phyloP scores from a whole-genome alignment of 2,888 invertebrate species.

The Lymantria monacha region DNA sequence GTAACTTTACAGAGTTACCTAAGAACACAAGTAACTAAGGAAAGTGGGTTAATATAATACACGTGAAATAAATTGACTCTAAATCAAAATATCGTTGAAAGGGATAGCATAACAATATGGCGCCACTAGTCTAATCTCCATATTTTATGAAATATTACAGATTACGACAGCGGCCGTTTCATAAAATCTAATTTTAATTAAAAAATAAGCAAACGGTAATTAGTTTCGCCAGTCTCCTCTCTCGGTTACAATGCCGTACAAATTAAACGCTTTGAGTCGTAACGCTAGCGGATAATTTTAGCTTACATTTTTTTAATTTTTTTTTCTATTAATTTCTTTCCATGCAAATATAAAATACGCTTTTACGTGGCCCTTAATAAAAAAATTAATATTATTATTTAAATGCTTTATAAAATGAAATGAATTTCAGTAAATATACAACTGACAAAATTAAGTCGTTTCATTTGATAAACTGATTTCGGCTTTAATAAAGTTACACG shows the following conservation, averaged over 20 bases:
- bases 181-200: slow-evolving; percentile 77
- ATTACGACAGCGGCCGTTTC: slow-evolving; percentile 66
- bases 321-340: slow-evolving; percentile 51
- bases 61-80: slow-evolving; percentile 66
- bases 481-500: slow-evolving; percentile 58
- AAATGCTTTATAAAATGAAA: slow-evolving; percentile 1
- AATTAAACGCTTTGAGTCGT: slow-evolving; percentile 58
- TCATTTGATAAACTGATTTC: slow-evolving; percentile 58
- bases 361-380: neutral
- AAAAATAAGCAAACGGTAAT: slow-evolving; percentile 74
- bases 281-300: slow-evolving; percentile 47
- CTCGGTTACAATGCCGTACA: slow-evolving; percentile 62
- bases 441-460: slow-evolving; percentile 41
- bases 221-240: slow-evolving; percentile 60
- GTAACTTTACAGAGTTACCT: slow-evolving; percentile 37
- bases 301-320: slow-evolving; percentile 41
- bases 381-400: slow-evolving; percentile 26
- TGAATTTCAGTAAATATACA: slow-evolving; percentile 21
- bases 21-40: slow-evolving; percentile 43
- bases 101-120: slow-evolving; percentile 76
- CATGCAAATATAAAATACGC: slow-evolving; percentile 7
- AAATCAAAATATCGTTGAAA: slow-evolving; percentile 21
- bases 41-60: slow-evolving; percentile 58
- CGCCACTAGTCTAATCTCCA: slow-evolving; percentile 72
- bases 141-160: slow-evolving; percentile 78